Evolutionary conservation across 1,140 invertebrate species (phyloP).

Genomic region (Paramacrobiotus metropolitanus): DNA sequence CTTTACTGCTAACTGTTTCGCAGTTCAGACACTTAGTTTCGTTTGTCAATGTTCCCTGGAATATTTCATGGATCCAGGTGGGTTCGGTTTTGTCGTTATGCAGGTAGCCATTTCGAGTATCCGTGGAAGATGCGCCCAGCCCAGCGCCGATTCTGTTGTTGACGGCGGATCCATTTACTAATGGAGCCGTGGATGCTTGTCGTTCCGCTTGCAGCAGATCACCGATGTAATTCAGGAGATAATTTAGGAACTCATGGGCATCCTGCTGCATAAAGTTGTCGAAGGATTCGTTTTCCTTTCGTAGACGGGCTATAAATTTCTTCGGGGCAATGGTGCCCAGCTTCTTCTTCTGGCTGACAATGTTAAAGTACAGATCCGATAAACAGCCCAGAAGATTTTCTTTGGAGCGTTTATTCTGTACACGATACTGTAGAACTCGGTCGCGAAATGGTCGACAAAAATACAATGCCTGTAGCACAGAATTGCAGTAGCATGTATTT

Average conservation of each 20-base stretch:
- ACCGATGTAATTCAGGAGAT: constrained; percentile 62
- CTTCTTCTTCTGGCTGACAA: constrained; percentile 97
- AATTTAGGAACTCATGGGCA: constrained; percentile 98
- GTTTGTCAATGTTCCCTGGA: constrained; percentile 94
- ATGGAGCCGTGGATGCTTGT: too few species aligned
- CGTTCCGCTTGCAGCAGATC: background rate
- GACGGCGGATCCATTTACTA: too few species aligned
- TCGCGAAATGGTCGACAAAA: constrained; percentile 97
- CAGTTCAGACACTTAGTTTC: constrained; percentile 97
- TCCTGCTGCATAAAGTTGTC: constrained; percentile 99
- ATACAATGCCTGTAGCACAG: constrained; percentile 93
- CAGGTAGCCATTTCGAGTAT: constrained; percentile 5
- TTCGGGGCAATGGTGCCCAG: constrained; percentile 97
- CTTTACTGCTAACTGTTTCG: constrained; percentile 94
- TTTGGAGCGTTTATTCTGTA: constrained; percentile 86
- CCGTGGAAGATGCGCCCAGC: background rate
- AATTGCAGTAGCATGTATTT: constrained; percentile 99
- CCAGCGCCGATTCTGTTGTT: constrained; percentile 4
- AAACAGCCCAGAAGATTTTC: constrained; percentile 91
- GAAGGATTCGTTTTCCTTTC: constrained; percentile 98
- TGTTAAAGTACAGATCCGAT: constrained; percentile 93
- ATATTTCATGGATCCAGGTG: constrained; percentile 99
- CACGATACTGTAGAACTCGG: constrained; percentile 92
- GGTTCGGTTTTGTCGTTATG: constrained; percentile 33
- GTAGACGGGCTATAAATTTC: constrained; percentile 88